Conservation (phyloP, 2,797 vertebrate species). For the Acomys russatus region DNA sequence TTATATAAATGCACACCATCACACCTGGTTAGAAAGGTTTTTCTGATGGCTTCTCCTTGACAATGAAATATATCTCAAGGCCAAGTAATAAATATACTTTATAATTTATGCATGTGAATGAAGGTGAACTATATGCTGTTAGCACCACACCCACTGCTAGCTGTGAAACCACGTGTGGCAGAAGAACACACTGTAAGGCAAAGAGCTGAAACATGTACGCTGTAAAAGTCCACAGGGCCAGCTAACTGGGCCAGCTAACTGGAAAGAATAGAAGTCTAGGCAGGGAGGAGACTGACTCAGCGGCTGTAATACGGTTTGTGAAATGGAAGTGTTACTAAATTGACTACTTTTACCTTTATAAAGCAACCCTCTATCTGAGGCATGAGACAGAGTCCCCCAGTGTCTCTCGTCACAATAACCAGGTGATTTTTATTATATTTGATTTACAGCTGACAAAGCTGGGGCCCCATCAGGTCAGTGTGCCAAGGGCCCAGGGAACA, state of each 20-base stretch:
- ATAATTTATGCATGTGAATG: neutral
- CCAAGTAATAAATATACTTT: neutral
- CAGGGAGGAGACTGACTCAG: neutral
- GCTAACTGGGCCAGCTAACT: neutral
- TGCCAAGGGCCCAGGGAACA: neutral
- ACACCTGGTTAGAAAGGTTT: neutral
- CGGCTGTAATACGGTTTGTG: neutral
- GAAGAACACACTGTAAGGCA: neutral
- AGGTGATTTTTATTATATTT: neutral
- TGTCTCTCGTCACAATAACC: neutral
- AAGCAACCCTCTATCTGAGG: neutral
- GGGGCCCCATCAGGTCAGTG: neutral
- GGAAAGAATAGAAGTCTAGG: neutral
- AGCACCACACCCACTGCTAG: neutral
- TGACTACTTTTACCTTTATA: neutral
- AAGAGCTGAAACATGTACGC: neutral
- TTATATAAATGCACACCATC: neutral
- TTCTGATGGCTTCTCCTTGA: neutral
- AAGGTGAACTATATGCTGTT: neutral
- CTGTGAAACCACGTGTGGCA: neutral
- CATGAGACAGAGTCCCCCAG: neutral
- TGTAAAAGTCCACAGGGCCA: neutral
- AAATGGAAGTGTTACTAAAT: neutral
- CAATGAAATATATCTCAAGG: conserved; percentile 21
- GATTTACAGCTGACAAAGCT: conserved; percentile 28